These are phyloP conservation scores for Nymphicus hollandicus DNA, from an alignment of 2,113 vertebrate species.

Conservation along the genomic window DNA sequence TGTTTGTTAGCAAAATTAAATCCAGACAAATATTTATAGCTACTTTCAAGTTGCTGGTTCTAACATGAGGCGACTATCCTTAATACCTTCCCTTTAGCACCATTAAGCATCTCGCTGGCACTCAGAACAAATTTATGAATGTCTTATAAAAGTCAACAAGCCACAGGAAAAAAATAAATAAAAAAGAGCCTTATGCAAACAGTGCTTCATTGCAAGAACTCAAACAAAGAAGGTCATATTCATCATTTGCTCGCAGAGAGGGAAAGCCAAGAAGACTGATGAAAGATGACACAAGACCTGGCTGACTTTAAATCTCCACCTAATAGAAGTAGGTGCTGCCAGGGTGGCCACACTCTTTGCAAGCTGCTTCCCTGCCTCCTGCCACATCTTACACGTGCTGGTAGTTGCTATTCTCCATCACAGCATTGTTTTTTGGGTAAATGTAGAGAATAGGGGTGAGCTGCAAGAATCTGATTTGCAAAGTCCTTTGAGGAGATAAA, in stretches of 20 bases:
- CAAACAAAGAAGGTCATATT: conserved; percentile 71
- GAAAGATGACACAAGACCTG: conserved; percentile 43
- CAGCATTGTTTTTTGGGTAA: not conserved
- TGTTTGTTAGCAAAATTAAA: conserved; percentile 66
- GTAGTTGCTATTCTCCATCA: not conserved
- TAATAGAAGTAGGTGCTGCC: conserved; percentile 44
- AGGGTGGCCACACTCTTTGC: conserved; percentile 36
- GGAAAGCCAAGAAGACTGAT: conserved; percentile 15
- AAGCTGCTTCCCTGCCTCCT: conserved; percentile 33
- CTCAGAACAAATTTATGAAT: conserved; percentile 72
- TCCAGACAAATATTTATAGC: conserved; percentile 77
- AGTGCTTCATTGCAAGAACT: conserved; percentile 56
- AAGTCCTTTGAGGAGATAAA: not conserved
- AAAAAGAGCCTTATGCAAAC: conserved; percentile 59
- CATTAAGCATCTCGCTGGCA: conserved; percentile 58
- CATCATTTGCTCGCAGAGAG: not conserved
- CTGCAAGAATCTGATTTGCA: not conserved
- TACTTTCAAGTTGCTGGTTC: conserved; percentile 65
- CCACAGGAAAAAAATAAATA: conserved; percentile 63
- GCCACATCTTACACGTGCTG: not conserved
- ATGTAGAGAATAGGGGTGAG: not conserved
- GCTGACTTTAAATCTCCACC: conserved; percentile 22
- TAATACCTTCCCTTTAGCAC: conserved; percentile 69
- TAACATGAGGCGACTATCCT: conserved; percentile 65
- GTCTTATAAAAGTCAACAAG: conserved; percentile 75